Conservation (phyloP, 2,113 vertebrate species). For the Varanus salvator region DNA sequence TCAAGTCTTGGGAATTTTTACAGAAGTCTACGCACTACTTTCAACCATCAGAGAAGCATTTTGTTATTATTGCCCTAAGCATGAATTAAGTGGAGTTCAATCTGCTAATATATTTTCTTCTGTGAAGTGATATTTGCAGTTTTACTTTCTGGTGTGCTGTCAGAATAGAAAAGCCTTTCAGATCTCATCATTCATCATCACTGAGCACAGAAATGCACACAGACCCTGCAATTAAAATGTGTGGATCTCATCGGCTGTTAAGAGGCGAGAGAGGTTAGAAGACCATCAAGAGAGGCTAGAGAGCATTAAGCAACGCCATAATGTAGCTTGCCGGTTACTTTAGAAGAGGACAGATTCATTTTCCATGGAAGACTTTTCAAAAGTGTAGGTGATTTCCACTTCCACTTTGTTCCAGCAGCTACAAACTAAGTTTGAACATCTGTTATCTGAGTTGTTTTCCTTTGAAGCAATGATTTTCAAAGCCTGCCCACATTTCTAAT, state of each 20-base stretch:
- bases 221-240: background rate
- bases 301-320: background rate
- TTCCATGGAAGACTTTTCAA: background rate
- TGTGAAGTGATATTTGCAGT: constrained; percentile 12
- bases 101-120: background rate
- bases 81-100: background rate
- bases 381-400: background rate
- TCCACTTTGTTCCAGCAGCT: background rate
- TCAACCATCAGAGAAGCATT: constrained; percentile 28
- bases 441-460: background rate
- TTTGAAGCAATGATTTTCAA: background rate
- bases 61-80: constrained; percentile 19
- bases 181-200: background rate
- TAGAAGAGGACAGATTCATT: background rate
- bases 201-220: background rate
- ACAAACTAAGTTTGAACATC: background rate
- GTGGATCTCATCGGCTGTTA: background rate
- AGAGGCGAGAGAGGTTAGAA: background rate
- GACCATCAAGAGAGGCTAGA: background rate
- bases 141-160: background rate
- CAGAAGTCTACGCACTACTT: background rate
- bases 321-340: background rate
- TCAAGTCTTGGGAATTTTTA: background rate
- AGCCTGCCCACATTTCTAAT: background rate
- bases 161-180: background rate